A percentile compares a stretch with the other conserved stretches of the same genome.
Conservation (phyloP, 2,113 vertebrate species). For the Lucifuga dentata region DNA sequence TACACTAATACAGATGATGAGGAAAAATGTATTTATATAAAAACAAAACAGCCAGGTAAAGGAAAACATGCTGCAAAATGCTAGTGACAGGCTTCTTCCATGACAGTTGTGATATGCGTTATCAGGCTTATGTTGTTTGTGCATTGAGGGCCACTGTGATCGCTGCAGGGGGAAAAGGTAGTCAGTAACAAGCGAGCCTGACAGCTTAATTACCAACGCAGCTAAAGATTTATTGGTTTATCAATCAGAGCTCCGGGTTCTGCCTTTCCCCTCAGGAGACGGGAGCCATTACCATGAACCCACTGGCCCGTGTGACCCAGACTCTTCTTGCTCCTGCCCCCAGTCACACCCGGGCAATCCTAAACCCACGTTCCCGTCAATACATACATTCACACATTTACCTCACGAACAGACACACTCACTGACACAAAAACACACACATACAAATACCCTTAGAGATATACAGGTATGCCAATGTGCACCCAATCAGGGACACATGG, state of each 20-base stretch:
- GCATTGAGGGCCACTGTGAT: conserved; percentile 56
- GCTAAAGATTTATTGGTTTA: conserved; percentile 99
- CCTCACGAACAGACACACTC: conserved; percentile 10
- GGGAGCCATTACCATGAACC: conserved; percentile 89
- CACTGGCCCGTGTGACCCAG: conserved; percentile 79
- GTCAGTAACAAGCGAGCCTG: conserved; percentile 88
- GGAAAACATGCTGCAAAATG: conserved; percentile 15
- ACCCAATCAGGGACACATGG: conserved; percentile 34
- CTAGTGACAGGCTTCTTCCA: conserved; percentile 26
- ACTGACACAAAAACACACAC: not conserved
- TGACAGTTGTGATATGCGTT: conserved; percentile 50
- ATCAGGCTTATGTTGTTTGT: conserved; percentile 54
- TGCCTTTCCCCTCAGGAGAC: conserved; percentile 85
- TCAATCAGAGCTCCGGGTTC: conserved; percentile 90
- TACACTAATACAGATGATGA: too few species aligned
- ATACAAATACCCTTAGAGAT: conserved; percentile 41
- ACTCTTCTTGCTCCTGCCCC: conserved; percentile 56
- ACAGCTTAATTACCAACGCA: conserved; percentile 95
- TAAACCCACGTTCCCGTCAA: conserved; percentile 42
- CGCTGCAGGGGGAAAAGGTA: conserved; percentile 79
- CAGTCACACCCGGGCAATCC: conserved; percentile 63
- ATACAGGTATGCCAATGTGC: conserved; percentile 46
- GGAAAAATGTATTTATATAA: too few species aligned
- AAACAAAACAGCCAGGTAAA: conserved; percentile 23
- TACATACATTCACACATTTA: conserved; percentile 33